Percentiles rank a stretch among this genome's conserved stretches.
Evolutionary conservation across 2,113 vertebrate genomes (phyloP).

Genomic region (Neomonachus schauinslandi): DNA sequence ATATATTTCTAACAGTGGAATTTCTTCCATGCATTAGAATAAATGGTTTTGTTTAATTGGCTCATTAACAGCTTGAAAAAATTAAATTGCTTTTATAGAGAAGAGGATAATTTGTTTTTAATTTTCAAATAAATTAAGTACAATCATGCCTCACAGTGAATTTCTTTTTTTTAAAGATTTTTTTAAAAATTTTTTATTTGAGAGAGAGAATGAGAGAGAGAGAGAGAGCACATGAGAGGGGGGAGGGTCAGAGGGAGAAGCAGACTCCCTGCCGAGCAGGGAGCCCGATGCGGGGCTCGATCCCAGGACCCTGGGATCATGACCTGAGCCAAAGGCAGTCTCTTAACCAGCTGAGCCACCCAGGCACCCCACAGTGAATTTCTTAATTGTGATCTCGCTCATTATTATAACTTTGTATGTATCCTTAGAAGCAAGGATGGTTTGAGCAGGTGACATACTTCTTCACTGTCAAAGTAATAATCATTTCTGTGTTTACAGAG

Average conservation of each 20-base stretch:
- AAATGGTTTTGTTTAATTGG: slow-evolving; percentile 71
- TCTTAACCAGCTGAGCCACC: too few relatives aligned
- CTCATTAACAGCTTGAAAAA: slow-evolving; percentile 75
- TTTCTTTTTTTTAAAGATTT: slow-evolving; percentile 8
- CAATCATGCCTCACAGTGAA: slow-evolving; percentile 58
- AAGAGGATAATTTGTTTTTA: slow-evolving; percentile 78
- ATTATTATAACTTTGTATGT: not conserved
- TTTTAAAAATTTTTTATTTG: too few relatives aligned
- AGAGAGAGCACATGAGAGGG: too few relatives aligned
- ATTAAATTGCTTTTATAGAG: slow-evolving; percentile 73
- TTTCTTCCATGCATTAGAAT: slow-evolving; percentile 59
- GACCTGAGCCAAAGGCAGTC: too few relatives aligned
- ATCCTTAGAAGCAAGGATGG: not conserved
- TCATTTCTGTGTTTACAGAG: not conserved
- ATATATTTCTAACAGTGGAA: slow-evolving; percentile 23
- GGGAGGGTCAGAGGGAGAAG: too few relatives aligned
- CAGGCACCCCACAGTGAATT: slow-evolving; percentile 35
- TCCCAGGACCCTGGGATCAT: too few relatives aligned
- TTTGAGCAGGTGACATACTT: not conserved
- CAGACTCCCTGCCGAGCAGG: too few relatives aligned
- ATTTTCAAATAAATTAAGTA: slow-evolving; percentile 77
- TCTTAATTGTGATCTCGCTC: slow-evolving; percentile 46
- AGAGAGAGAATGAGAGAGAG: too few relatives aligned
- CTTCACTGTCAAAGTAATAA: not conserved
- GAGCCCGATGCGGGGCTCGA: too few relatives aligned